phyloP scores from a whole-genome alignment of 2,797 vertebrate species.

The Peromyscus aztecus region DNA sequence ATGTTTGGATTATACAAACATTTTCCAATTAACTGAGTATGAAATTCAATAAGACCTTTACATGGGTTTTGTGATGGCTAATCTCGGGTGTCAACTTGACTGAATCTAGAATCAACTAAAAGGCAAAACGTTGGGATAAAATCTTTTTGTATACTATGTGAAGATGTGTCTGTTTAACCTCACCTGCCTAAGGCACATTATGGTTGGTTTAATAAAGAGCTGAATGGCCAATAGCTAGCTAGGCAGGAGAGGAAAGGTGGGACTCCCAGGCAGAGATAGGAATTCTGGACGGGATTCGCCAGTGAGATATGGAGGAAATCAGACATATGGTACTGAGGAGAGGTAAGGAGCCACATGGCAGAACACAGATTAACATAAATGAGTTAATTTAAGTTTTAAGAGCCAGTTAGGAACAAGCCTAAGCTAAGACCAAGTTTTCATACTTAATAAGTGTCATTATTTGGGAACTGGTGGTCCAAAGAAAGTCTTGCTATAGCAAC shows the following conservation, averaged over 20 bases:
- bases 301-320: neutral
- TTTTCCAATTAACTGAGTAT: constrained; percentile 54
- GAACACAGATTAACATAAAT: neutral
- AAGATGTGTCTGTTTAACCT: neutral
- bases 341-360: neutral
- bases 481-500: neutral
- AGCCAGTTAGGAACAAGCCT: neutral
- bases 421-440: neutral
- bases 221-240: neutral
- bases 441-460: neutral
- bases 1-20: constrained; percentile 56
- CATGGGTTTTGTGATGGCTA: neutral
- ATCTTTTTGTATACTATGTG: neutral
- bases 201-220: neutral
- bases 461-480: neutral
- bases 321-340: neutral
- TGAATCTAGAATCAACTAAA: neutral
- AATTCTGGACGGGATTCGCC: neutral
- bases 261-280: neutral
- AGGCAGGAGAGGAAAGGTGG: neutral
- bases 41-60: constrained; percentile 43
- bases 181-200: neutral
- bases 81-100: neutral
- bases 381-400: neutral
- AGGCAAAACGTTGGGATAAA: neutral